Conservation (phyloP, 2,888 invertebrate species). For the Nymphalis c-album region DNA sequence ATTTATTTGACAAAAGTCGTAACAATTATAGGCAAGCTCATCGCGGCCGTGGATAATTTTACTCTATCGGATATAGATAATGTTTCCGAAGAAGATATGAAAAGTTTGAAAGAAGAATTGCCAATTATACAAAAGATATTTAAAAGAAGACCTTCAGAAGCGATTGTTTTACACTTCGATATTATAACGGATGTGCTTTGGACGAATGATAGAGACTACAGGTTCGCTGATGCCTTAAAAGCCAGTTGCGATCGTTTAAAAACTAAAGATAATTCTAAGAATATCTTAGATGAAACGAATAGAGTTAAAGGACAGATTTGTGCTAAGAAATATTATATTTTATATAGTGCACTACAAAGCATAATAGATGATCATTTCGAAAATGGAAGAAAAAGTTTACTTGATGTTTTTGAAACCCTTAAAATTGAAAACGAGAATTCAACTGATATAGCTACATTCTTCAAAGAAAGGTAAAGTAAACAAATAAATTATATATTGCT, state of each 20-base stretch:
- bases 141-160: conserved; percentile 60
- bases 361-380: conserved; percentile 50
- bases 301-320: conserved; percentile 61
- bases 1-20: conserved; percentile 65
- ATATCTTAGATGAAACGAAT: conserved; percentile 55
- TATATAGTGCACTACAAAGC: conserved; percentile 53
- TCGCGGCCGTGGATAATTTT: conserved; percentile 48
- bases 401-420: conserved; percentile 45
- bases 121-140: conserved; percentile 55
- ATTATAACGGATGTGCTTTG: conserved; percentile 61
- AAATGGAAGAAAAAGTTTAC: conserved; percentile 51
- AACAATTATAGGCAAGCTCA: conserved; percentile 58
- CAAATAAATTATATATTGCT: not conserved
- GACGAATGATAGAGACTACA: conserved; percentile 51
- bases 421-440: conserved; percentile 39
- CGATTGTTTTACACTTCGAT: conserved; percentile 65
- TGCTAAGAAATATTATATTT: conserved; percentile 54
- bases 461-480: conserved; percentile 54
- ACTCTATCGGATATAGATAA: conserved; percentile 35
- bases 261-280: conserved; percentile 51
- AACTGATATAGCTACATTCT: conserved; percentile 53
- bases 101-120: conserved; percentile 51
- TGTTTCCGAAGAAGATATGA: conserved; percentile 44
- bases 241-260: conserved; percentile 55
- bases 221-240: conserved; percentile 53